These are phyloP conservation scores for Enteromius anoplus DNA, from an alignment of 2,797 vertebrate genomes.

Conservation along the genomic window DNA sequence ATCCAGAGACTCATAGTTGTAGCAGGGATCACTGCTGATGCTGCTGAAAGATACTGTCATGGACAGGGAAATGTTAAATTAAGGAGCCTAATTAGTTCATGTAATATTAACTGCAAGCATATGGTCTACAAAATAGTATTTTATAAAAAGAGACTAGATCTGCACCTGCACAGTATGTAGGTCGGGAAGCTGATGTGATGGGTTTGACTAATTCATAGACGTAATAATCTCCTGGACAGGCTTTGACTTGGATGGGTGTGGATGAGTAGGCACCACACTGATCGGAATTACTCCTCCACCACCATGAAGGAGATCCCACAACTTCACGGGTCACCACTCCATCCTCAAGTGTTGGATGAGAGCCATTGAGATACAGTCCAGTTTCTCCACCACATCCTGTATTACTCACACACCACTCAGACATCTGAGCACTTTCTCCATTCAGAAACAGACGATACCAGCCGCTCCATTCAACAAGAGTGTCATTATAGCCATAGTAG, in stretches of 20 bases:
- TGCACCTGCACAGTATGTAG: slow-evolving; percentile 40
- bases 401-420: background rate
- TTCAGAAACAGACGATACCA: slow-evolving; percentile 43
- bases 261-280: background rate
- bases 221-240: background rate
- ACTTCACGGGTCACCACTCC: slow-evolving; percentile 9
- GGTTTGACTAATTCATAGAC: slow-evolving; percentile 25
- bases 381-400: background rate
- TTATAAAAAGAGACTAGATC: too few species aligned
- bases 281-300: background rate
- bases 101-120: too few species aligned
- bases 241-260: slow-evolving; percentile 1
- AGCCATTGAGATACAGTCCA: background rate
- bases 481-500: background rate
- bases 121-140: too few species aligned
- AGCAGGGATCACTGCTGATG: too few species aligned
- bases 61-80: too few species aligned
- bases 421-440: slow-evolving; percentile 39
- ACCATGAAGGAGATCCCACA: background rate
- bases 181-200: background rate
- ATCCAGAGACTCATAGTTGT: too few species aligned
- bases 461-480: slow-evolving; percentile 25
- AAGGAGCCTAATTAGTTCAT: rapidly evolving
- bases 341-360: slow-evolving; percentile 37
- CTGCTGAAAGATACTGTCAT: too few species aligned